These are phyloP conservation scores for Rhopalosiphum nymphaeae DNA, from an alignment of 2,888 invertebrate genomes.

Conservation along the genomic window DNA sequence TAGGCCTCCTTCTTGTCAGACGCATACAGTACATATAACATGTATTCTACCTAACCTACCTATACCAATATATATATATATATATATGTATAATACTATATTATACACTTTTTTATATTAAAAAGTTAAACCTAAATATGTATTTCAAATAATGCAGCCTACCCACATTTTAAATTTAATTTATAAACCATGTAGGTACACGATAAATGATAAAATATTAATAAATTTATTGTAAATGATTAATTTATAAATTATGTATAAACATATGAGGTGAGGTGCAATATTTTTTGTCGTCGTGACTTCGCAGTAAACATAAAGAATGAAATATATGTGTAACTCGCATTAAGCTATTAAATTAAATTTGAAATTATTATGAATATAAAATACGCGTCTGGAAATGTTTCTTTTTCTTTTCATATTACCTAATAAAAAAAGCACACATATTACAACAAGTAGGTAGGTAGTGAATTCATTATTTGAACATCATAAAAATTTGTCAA, in stretches of 20 bases:
- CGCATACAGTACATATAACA: background rate
- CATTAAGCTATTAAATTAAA: constrained; percentile 23
- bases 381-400: constrained; percentile 13
- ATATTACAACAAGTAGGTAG: background rate
- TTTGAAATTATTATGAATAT: constrained; percentile 38
- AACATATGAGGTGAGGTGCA: background rate
- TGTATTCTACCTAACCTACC: background rate
- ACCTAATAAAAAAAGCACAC: background rate
- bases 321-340: constrained; percentile 29
- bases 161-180: constrained; percentile 1
- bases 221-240: background rate
- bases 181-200: background rate
- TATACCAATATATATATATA: background rate
- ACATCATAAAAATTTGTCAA: constrained; percentile 56
- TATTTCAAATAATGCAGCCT: background rate
- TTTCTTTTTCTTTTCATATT: background rate
- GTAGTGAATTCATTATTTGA: constrained; percentile 51
- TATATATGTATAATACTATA: background rate
- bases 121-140: background rate
- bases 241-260: background rate
- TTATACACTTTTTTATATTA: background rate
- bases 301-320: constrained; percentile 25
- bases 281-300: constrained; percentile 11
- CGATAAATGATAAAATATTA: background rate
- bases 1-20: background rate